Conservation (phyloP, 2,888 invertebrate genomes). For the Lasioglossum villosulum region DNA sequence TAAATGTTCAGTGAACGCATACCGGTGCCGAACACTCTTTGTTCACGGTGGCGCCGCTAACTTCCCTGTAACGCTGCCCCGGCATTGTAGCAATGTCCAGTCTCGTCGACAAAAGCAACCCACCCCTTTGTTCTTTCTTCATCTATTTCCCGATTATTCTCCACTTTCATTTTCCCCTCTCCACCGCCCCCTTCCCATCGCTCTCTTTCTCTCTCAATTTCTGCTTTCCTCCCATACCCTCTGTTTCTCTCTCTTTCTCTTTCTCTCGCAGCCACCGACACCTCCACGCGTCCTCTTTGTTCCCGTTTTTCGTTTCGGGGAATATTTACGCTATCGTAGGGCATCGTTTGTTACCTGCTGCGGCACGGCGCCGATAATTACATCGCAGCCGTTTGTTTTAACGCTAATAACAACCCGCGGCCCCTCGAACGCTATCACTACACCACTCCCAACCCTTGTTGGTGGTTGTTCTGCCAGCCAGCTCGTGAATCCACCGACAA, state of each 20-base stretch:
- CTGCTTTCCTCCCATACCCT: neutral
- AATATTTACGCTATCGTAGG: slow-evolving; percentile 71
- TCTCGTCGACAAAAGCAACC: slow-evolving; percentile 59
- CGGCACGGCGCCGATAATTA: slow-evolving; percentile 75
- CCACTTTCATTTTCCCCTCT: neutral
- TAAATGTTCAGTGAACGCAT: slow-evolving; percentile 62
- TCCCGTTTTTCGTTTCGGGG: slow-evolving; percentile 64
- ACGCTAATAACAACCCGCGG: slow-evolving; percentile 75
- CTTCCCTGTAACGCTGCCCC: slow-evolving; percentile 44
- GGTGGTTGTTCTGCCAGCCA: slow-evolving; percentile 21
- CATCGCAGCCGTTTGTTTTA: slow-evolving; percentile 77
- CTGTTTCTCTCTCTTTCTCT: neutral
- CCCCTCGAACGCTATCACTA: slow-evolving; percentile 43
- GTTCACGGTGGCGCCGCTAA: slow-evolving; percentile 33
- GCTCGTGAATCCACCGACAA: slow-evolving; percentile 10
- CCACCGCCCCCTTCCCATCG: neutral
- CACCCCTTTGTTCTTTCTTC: slow-evolving; percentile 57
- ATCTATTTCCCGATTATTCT: slow-evolving; percentile 59
- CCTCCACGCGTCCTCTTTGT: slow-evolving; percentile 29
- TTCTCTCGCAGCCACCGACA: neutral
- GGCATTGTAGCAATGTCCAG: slow-evolving; percentile 59
- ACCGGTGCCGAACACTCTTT: slow-evolving; percentile 49
- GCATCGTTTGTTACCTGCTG: slow-evolving; percentile 67
- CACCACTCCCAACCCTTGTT: neutral
- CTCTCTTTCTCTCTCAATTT: neutral